These are phyloP conservation scores for Andrena marginata DNA, from an alignment of 2,888 invertebrate species.

Conservation along the genomic window DNA sequence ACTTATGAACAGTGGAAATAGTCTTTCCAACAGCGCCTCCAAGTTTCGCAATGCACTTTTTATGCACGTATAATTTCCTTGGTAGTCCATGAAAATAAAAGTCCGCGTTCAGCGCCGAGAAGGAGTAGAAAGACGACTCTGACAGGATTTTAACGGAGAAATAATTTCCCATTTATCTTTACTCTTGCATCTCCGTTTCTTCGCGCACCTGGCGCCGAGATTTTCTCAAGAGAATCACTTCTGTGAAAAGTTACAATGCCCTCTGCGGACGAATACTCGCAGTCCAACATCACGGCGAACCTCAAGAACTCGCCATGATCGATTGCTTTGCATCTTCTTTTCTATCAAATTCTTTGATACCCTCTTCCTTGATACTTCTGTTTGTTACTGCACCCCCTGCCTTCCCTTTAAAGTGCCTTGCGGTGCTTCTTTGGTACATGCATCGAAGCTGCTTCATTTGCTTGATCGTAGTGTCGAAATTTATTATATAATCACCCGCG, in stretches of 20 bases:
- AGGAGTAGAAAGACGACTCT: neutral
- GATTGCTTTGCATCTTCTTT: slow-evolving; percentile 11
- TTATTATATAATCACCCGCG: too few relatives aligned
- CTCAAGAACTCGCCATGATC: slow-evolving; percentile 10
- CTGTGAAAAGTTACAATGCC: slow-evolving; percentile 44
- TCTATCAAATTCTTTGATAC: neutral
- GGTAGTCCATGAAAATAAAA: neutral
- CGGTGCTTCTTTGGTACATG: too few relatives aligned
- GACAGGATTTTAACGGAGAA: slow-evolving; percentile 45
- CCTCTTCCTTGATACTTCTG: neutral
- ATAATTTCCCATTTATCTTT: slow-evolving; percentile 49
- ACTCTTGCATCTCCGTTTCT: slow-evolving; percentile 18
- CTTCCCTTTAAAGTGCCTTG: neutral
- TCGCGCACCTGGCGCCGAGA: slow-evolving; percentile 19
- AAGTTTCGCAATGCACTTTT: neutral
- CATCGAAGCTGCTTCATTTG: too few relatives aligned
- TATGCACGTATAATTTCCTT: slow-evolving; percentile 4
- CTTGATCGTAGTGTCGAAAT: too few relatives aligned
- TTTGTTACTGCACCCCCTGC: neutral
- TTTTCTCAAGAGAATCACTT: slow-evolving; percentile 28
- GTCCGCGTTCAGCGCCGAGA: neutral
- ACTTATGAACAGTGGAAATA: neutral
- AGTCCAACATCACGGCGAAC: slow-evolving; percentile 2
- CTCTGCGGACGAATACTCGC: slow-evolving; percentile 16
- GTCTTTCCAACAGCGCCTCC: neutral